Evolutionary conservation across 1,140 invertebrate genomes (phyloP), one percentile per base, ranked within the genome.

Genomic region (Bombus fervidus): DNA sequence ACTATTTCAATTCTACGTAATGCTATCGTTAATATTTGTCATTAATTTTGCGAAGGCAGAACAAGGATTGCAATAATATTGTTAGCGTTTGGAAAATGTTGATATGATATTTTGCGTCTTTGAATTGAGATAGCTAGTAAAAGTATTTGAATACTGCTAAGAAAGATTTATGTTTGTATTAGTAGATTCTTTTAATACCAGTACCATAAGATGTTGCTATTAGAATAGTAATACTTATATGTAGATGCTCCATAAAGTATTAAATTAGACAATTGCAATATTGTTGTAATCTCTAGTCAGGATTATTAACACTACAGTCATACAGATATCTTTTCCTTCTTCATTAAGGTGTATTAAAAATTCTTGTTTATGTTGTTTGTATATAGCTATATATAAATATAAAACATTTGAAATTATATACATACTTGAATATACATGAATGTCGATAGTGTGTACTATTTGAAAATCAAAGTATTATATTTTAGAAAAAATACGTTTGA

Each of bases 241-340:
- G 31, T 76, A 39, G 28, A 68, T 53, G 25, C 3, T 64, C 31
- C 31, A 39, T 10, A 43, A 77, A 83, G 73, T 83, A 83, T 83
- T 77, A 83, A 8, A 22, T 28, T 76, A 72, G 31, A 31, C 53
- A 64, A 66, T 12, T n/a, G 5, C n/a, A 25, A 76, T 76, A 77
- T 53, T 68, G 13, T 57, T 53, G 43, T 68, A 83, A 68, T 69
- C n/a, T 83, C 73, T 83, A 83, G 74, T 83, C 81, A 77, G 12
- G 53, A 53, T 31, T 37, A 64, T 57, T 68, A 77, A 34, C 13
- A 31, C 10, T 39, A 28, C 64, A n/a, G 1, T 39, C 15, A 28
- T 25, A 28, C 18, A 43, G 4, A 53, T 53, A 53, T 53, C 3
- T 31, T 73, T n/a, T n/a, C 2, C 25, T 39, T 39, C 22, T 1